A percentile compares a stretch with the other conserved stretches of the same genome.
These are phyloP conservation scores for Trissolcus brochymenae DNA, from an alignment of 2,888 invertebrate species.

Conservation along the genomic window DNA sequence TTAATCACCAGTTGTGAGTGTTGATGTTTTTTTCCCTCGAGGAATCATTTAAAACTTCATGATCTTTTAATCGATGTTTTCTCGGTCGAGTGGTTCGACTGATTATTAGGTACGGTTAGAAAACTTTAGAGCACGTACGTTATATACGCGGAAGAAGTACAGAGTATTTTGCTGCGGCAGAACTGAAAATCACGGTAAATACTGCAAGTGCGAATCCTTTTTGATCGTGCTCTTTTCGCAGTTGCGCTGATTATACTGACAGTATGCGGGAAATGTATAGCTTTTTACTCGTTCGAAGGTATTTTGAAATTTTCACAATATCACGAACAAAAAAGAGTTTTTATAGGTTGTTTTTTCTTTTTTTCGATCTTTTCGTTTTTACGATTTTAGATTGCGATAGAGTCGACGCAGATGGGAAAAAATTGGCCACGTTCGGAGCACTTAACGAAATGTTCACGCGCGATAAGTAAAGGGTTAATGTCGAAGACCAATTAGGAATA, in stretches of 20 bases:
- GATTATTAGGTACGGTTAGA: constrained; percentile 49
- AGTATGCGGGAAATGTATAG: constrained; percentile 40
- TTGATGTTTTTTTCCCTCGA: constrained; percentile 16
- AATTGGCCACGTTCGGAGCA: not conserved
- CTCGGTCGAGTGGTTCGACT: constrained; percentile 51
- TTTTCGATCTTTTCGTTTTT: no score
- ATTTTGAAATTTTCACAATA: constrained; percentile 18
- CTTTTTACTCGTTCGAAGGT: constrained; percentile 31
- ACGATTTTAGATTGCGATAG: no score
- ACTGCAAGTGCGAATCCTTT: constrained; percentile 52
- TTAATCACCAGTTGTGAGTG: constrained; percentile 30
- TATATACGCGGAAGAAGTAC: not conserved
- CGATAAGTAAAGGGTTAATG: no score
- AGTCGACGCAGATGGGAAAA: not conserved
- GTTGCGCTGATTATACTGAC: constrained; percentile 45
- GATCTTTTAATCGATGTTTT: constrained; percentile 50
- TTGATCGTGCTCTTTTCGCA: constrained; percentile 44
- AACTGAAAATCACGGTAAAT: constrained; percentile 30
- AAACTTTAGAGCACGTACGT: constrained; percentile 21
- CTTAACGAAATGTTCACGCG: no score
- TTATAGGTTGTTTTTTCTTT: no score
- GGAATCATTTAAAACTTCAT: constrained; percentile 40
- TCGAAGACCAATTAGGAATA: not conserved
- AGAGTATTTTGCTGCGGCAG: not conserved
- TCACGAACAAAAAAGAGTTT: no score